Evolutionary conservation across 2,888 invertebrate genomes (phyloP).

Genomic region (Ophonus ardosiacus): DNA sequence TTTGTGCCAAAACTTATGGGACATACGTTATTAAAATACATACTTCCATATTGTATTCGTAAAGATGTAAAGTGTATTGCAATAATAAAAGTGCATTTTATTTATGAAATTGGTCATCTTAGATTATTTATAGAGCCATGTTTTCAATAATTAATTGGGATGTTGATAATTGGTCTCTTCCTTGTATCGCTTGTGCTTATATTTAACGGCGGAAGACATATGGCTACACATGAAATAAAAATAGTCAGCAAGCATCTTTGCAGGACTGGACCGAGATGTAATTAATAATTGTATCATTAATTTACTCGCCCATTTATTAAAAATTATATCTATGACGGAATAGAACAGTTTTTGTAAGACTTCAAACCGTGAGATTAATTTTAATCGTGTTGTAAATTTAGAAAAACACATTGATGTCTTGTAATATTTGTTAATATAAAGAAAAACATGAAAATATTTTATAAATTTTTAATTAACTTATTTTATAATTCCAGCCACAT

Average conservation of each 20-base stretch:
- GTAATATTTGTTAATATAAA: not conserved
- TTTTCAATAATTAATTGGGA: slow-evolving; percentile 58
- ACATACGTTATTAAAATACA: slow-evolving; percentile 1
- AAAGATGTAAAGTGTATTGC: not conserved
- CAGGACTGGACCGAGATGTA: not conserved
- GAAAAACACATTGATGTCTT: not conserved
- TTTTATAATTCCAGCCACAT: not conserved
- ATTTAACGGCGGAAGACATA: slow-evolving; percentile 52
- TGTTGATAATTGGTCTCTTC: slow-evolving; percentile 57
- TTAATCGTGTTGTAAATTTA: not conserved
- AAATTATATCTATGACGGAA: not conserved
- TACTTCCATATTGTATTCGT: not conserved
- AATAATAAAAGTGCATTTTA: slow-evolving; percentile 3
- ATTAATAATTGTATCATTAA: slow-evolving; percentile 23
- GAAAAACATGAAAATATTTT: not conserved
- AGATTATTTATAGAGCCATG: slow-evolving; percentile 54
- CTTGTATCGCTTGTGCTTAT: slow-evolving; percentile 34
- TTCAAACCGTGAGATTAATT: not conserved
- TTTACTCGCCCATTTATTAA: not conserved
- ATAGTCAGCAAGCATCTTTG: slow-evolving; percentile 19
- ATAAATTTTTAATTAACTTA: not conserved
- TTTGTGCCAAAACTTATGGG: not conserved
- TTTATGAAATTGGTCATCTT: slow-evolving; percentile 35
- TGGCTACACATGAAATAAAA: slow-evolving; percentile 50
- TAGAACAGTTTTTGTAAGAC: not conserved